A percentile compares a stretch with the other conserved stretches of the same genome.
These are phyloP conservation scores for Hyphantria cunea DNA, from an alignment of 1,140 invertebrate species.

Conservation along the genomic window DNA sequence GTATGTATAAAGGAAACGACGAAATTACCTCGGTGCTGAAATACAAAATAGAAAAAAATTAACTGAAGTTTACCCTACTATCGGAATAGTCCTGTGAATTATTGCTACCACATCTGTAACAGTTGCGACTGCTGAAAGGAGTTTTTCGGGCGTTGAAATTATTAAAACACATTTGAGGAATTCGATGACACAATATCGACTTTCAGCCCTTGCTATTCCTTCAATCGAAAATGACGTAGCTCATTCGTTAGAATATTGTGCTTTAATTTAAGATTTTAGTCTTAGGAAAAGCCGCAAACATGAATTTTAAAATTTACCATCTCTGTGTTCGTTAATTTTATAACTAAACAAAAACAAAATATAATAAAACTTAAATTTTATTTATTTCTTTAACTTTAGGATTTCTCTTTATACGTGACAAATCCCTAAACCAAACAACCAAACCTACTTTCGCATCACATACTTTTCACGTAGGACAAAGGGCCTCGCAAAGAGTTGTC, in stretches of 20 bases:
- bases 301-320: constrained; percentile 23
- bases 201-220: constrained; percentile 29
- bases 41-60: constrained; percentile 21
- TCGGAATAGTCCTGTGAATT: constrained; percentile 6
- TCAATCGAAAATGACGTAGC: constrained; percentile 26
- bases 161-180: constrained; percentile 30
- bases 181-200: constrained; percentile 26
- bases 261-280: constrained; percentile 29
- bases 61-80: constrained; percentile 12
- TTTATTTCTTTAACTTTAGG: constrained; percentile 18
- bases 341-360: constrained; percentile 7
- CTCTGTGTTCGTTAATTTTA: constrained; percentile 17
- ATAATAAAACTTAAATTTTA: constrained; percentile 18
- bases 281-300: constrained; percentile 18
- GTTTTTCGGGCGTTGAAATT: constrained; percentile 31
- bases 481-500: constrained; percentile 1
- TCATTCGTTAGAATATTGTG: constrained; percentile 26
- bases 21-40: constrained; percentile 23
- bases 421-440: constrained; percentile 20
- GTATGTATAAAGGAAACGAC: constrained; percentile 30
- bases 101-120: constrained; percentile 16
- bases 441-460: constrained; percentile 23
- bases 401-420: constrained; percentile 18
- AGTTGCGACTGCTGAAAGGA: constrained; percentile 31
- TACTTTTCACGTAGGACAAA: constrained; percentile 14